Evolutionary conservation across 1,140 invertebrate species (phyloP).

Genomic region (Chymomyza costata): DNA sequence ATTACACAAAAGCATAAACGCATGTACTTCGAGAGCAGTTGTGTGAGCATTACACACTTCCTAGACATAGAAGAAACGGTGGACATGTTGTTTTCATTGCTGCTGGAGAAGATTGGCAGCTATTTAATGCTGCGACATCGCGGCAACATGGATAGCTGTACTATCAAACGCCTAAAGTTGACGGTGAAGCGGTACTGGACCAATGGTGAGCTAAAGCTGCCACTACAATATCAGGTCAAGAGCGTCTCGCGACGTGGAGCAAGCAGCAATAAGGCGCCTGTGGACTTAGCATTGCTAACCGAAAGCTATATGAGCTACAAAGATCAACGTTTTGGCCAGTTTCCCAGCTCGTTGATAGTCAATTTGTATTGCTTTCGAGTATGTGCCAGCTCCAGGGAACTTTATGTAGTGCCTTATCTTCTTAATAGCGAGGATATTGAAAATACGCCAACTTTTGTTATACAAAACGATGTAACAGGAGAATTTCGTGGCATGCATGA

Average conservation of each 20-base stretch:
- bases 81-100: slow-evolving; percentile 46
- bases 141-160: slow-evolving; percentile 33
- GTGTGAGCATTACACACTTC: slow-evolving; percentile 28
- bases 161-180: slow-evolving; percentile 39
- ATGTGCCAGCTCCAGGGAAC: slow-evolving; percentile 42
- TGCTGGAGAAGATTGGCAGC: slow-evolving; percentile 46
- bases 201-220: not conserved
- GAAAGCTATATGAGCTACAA: slow-evolving; percentile 30
- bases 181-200: slow-evolving; percentile 26
- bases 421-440: slow-evolving; percentile 28
- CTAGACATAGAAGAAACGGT: slow-evolving; percentile 46
- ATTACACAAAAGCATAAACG: slow-evolving; percentile 11
- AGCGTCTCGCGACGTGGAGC: not conserved
- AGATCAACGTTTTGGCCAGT: slow-evolving; percentile 6
- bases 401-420: slow-evolving; percentile 44
- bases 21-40: slow-evolving; percentile 41
- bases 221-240: slow-evolving; percentile 45
- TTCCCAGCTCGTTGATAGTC: slow-evolving; percentile 22
- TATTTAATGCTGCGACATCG: slow-evolving; percentile 28
- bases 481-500: slow-evolving; percentile 30
- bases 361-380: slow-evolving; percentile 46
- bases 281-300: slow-evolving; percentile 14
- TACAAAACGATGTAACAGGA: slow-evolving; percentile 40
- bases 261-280: not conserved
- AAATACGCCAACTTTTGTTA: slow-evolving; percentile 42